Evolutionary conservation across 2,797 vertebrate genomes (phyloP).

Genomic region (Channa striata): DNA sequence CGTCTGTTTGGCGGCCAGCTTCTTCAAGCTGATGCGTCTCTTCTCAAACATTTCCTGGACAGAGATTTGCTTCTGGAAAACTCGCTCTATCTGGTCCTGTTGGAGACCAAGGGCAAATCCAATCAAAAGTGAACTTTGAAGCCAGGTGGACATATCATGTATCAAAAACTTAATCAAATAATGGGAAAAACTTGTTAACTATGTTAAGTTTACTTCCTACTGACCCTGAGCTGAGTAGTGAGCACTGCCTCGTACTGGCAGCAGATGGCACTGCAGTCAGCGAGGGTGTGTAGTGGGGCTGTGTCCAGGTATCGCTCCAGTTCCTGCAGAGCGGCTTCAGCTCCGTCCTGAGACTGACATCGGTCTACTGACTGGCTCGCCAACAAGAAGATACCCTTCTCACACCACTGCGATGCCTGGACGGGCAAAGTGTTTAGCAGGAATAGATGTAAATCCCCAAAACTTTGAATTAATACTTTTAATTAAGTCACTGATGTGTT

Average conservation of each 20-base stretch:
- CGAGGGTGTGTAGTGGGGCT: conserved; percentile 84
- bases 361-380: conserved; percentile 96
- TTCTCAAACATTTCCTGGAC: conserved; percentile 98
- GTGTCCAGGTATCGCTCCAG: conserved; percentile 94
- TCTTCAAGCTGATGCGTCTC: conserved; percentile 93
- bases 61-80: conserved; percentile 94
- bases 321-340: conserved; percentile 94
- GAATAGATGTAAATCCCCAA: background rate
- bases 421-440: background rate
- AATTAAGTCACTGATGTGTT: background rate
- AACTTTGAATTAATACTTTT: background rate
- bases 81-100: conserved; percentile 92
- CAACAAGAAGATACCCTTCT: conserved; percentile 94
- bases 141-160: background rate
- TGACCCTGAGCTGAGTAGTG: conserved; percentile 90
- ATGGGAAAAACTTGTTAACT: background rate
- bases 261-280: conserved; percentile 86
- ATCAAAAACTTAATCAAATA: background rate
- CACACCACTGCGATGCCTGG: conserved; percentile 93
- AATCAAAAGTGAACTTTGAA: background rate
- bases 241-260: conserved; percentile 91
- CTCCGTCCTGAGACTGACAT: conserved; percentile 97
- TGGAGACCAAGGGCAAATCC: background rate
- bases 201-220: background rate
- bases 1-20: conserved; percentile 95